Evolutionary conservation across 2,113 vertebrate genomes (phyloP).

Genomic region (Orycteropus afer): DNA sequence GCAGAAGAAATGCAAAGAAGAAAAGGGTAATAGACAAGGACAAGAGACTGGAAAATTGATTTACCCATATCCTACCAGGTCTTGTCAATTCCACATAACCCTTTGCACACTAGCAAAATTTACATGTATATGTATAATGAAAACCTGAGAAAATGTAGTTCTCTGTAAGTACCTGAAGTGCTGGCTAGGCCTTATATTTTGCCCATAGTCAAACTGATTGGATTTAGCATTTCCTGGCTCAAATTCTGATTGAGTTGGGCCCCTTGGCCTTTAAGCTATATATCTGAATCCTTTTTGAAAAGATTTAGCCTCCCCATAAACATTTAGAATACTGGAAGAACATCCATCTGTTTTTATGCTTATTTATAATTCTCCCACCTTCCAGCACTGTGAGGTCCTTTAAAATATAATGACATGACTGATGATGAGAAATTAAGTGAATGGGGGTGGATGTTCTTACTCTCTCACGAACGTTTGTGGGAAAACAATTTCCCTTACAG

Average conservation of each 20-base stretch:
- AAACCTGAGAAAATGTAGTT: slow-evolving; percentile 1
- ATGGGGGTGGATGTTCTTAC: slow-evolving; percentile 12
- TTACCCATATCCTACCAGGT: background rate
- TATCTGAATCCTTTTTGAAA: slow-evolving; percentile 55
- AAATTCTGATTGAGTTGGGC: slow-evolving; percentile 37
- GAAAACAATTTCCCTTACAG: slow-evolving; percentile 42
- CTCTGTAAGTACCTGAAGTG: background rate
- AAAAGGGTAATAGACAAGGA: background rate
- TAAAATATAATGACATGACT: slow-evolving; percentile 57
- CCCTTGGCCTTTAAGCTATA: slow-evolving; percentile 25
- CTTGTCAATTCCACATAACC: background rate
- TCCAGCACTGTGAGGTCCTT: slow-evolving; percentile 47
- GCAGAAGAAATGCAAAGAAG: background rate
- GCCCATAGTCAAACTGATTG: slow-evolving; percentile 23
- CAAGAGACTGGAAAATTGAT: background rate
- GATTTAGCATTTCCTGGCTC: slow-evolving; percentile 53
- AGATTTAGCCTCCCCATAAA: background rate
- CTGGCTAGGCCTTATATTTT: background rate
- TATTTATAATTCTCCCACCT: slow-evolving; percentile 53
- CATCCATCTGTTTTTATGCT: slow-evolving; percentile 50
- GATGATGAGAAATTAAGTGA: slow-evolving; percentile 59
- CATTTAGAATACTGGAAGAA: background rate
- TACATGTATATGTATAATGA: background rate
- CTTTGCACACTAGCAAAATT: background rate
- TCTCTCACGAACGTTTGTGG: slow-evolving; percentile 26